Percentiles rank a stretch among this genome's conserved stretches.
phyloP scores from a whole-genome alignment of 2,888 invertebrate genomes.

The Epirrita christyi region DNA sequence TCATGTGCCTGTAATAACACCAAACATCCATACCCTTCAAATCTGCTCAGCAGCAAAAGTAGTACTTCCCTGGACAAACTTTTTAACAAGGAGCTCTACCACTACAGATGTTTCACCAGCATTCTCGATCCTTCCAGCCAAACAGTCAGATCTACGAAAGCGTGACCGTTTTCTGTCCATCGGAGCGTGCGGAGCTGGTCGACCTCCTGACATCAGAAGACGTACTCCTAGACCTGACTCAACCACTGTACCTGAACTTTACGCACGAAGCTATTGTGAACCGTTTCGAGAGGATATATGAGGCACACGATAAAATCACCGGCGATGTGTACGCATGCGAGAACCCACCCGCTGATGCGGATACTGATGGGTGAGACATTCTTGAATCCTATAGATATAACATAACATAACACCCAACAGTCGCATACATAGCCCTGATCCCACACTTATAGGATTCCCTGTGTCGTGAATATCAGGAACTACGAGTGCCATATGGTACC shows the following conservation, averaged over 20 bases:
- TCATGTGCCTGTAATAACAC: too few species aligned
- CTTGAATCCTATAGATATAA: too few species aligned
- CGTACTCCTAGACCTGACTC: slow-evolving; percentile 90
- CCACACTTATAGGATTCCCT: too few species aligned
- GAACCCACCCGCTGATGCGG: slow-evolving; percentile 84
- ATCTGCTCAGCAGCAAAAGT: too few species aligned
- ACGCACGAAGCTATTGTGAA: slow-evolving; percentile 92
- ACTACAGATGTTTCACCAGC: too few species aligned
- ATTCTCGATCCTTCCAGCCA: slow-evolving; percentile 84
- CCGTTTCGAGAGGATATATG: slow-evolving; percentile 86
- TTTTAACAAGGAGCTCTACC: too few species aligned
- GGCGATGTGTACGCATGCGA: slow-evolving; percentile 92
- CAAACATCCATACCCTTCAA: too few species aligned
- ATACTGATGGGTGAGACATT: slow-evolving; percentile 83
- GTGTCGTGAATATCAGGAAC: too few species aligned
- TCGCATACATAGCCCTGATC: too few species aligned
- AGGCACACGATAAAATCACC: slow-evolving; percentile 91
- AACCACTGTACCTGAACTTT: slow-evolving; percentile 94
- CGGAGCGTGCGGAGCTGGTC: slow-evolving; percentile 89
- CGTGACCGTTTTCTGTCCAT: slow-evolving; percentile 93
- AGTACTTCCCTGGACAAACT: too few species aligned
- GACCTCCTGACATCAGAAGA: slow-evolving; percentile 90
- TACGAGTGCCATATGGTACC: too few species aligned
- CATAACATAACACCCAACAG: too few species aligned
- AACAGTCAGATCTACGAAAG: slow-evolving; percentile 92